phyloP scores from a whole-genome alignment of 1,140 invertebrate genomes.

The Plodia interpunctella region DNA sequence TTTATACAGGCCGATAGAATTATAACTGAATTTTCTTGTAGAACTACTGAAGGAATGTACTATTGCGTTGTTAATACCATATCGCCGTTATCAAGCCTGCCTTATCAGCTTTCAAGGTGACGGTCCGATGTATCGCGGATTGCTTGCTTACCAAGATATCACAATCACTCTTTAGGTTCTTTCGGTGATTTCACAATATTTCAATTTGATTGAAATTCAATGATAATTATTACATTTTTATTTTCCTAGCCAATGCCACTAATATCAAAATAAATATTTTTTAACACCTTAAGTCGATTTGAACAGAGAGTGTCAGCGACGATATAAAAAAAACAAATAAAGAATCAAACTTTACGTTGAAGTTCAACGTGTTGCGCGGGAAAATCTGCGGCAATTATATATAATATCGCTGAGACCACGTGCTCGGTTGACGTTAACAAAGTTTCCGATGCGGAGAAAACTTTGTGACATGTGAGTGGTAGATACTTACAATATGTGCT shows the following conservation, averaged over 20 bases:
- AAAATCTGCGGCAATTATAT: conserved; percentile 58
- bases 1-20: conserved; percentile 5
- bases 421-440: conserved; percentile 74
- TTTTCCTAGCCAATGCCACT: too few species aligned
- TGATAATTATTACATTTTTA: too few species aligned
- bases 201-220: neutral
- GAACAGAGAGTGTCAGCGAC: neutral
- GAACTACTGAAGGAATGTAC: conserved; percentile 15
- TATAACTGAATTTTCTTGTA: conserved; percentile 2
- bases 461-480: conserved; percentile 75
- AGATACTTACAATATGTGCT: conserved; percentile 71
- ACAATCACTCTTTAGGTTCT: conserved; percentile 17
- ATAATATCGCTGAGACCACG: conserved; percentile 65
- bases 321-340: neutral
- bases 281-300: too few species aligned
- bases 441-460: conserved; percentile 74
- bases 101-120: conserved; percentile 71
- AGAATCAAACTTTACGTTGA: conserved; percentile 15
- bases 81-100: conserved; percentile 51
- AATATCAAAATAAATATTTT: too few species aligned
- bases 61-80: conserved; percentile 31
- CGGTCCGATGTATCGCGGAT: conserved; percentile 57
- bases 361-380: conserved; percentile 39
- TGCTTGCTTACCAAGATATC: conserved; percentile 41
- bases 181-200: conserved; percentile 8